These are phyloP conservation scores for Copidosoma floridanum DNA, from an alignment of 1,140 invertebrate species.

Conservation along the genomic window DNA sequence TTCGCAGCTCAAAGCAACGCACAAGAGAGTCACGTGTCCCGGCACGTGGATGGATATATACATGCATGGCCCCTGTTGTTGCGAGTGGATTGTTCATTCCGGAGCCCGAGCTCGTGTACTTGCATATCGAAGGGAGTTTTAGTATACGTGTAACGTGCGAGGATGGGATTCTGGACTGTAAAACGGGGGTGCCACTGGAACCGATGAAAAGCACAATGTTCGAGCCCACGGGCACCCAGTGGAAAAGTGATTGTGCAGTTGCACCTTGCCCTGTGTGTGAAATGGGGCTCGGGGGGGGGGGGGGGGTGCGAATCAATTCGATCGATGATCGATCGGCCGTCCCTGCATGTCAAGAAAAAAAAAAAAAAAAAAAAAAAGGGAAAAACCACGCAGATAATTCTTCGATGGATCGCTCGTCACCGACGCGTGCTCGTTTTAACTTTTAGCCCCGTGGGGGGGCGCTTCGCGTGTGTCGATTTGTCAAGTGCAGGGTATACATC, in stretches of 20 bases:
- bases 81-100: conserved; percentile 56
- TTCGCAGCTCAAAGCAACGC: no score
- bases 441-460: background rate
- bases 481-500: no score
- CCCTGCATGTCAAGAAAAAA: no score
- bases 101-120: background rate
- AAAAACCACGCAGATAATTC: no score
- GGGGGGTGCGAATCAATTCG: background rate
- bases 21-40: conserved; percentile 49
- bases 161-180: background rate
- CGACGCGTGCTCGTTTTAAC: background rate
- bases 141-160: background rate
- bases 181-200: background rate
- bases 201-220: conserved; percentile 17
- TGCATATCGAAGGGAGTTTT: no score
- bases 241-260: no score
- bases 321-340: conserved; percentile 12
- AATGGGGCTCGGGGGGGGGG: background rate
- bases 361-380: no score
- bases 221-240: background rate
- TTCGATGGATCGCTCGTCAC: no score
- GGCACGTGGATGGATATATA: conserved; percentile 52
- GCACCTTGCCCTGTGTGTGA: no score
- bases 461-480: no score
- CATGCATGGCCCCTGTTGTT: no score